Percentiles rank a stretch among this genome's conserved stretches.
Conservation (phyloP, 2,888 invertebrate species). For the Agonopterix heracliana region DNA sequence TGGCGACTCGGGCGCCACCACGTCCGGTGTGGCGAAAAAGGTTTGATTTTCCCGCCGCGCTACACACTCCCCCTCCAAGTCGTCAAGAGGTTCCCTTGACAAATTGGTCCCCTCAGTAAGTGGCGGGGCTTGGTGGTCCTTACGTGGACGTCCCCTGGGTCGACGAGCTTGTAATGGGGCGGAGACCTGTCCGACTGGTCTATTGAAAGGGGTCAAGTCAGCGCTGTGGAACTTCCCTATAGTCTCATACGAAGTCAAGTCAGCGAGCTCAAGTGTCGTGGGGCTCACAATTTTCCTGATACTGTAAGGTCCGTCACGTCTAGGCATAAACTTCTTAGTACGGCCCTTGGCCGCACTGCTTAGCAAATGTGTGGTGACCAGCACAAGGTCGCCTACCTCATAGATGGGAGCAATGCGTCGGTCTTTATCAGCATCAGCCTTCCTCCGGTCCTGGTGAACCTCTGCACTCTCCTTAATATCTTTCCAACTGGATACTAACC, state of each 20-base stretch:
- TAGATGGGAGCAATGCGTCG: constrained; percentile 9
- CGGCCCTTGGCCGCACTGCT: constrained; percentile 10
- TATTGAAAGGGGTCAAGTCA: neutral
- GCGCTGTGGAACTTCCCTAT: neutral
- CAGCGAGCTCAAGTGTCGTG: neutral
- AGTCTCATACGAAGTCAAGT: neutral
- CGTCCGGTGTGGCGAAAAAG: no score
- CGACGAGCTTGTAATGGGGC: neutral
- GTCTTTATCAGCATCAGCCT: constrained; percentile 9
- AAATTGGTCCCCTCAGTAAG: no score
- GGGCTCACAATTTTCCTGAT: neutral
- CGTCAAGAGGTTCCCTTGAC: no score
- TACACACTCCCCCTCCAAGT: no score
- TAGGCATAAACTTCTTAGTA: constrained; percentile 25
- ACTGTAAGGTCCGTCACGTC: constrained; percentile 30
- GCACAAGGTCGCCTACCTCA: constrained; percentile 11
- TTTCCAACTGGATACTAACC: constrained; percentile 5
- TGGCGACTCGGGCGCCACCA: no score
- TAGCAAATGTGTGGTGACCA: constrained; percentile 10
- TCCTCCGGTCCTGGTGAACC: constrained; percentile 13
- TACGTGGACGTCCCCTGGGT: neutral
- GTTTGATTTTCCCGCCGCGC: no score
- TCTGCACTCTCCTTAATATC: constrained; percentile 14
- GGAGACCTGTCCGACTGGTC: neutral
- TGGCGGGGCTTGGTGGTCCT: neutral